Percentiles rank a stretch among this genome's conserved stretches.
phyloP scores from a whole-genome alignment of 2,797 vertebrate species.

The Myiothlypis coronata region DNA sequence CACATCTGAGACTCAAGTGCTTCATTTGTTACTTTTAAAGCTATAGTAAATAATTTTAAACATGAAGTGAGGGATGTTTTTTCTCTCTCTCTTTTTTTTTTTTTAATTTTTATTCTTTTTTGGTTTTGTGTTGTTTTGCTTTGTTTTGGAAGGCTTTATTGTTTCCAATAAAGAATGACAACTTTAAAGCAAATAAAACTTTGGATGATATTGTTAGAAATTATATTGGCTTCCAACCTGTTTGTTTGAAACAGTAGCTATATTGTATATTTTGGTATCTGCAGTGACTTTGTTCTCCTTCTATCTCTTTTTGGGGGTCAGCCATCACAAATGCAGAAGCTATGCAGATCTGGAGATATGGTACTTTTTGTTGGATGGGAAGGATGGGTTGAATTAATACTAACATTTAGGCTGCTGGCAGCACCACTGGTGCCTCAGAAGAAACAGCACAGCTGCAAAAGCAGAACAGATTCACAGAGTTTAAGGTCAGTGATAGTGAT shows the following conservation, averaged over 20 bases:
- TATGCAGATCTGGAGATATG: background rate
- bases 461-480: background rate
- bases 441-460: conserved; percentile 27
- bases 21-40: conserved; percentile 62
- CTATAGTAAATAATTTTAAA: conserved; percentile 46
- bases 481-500: background rate
- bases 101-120: background rate
- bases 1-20: conserved; percentile 50
- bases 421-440: background rate
- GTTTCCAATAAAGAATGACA: background rate
- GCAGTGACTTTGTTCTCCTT: conserved; percentile 5
- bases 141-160: background rate
- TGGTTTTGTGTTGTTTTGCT: background rate
- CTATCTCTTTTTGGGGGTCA: conserved; percentile 5
- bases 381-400: background rate
- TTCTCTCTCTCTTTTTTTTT: background rate
- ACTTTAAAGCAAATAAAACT: conserved; percentile 11
- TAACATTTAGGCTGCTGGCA: background rate
- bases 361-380: conserved; percentile 40
- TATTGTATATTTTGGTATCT: conserved; percentile 30
- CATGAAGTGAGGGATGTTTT: fast-evolving
- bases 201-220: background rate
- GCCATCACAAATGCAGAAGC: conserved; percentile 52
- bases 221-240: background rate
- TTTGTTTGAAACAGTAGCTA: conserved; percentile 52